Evolutionary conservation across 2,888 invertebrate species (phyloP), one percentile per base, ranked within the genome.

Genomic region (Parelbella ahira): DNA sequence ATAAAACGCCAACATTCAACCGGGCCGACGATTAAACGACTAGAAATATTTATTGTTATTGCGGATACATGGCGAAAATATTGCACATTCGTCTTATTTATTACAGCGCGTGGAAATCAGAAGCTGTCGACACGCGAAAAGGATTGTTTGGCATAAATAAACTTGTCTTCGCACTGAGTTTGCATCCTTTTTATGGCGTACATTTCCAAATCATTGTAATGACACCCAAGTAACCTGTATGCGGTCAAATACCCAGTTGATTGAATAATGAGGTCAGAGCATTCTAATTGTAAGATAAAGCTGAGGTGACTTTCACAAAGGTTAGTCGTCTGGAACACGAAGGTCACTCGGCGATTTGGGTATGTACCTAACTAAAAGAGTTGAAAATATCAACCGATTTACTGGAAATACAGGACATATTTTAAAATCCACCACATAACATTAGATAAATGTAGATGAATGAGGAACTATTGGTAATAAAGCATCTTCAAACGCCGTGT

Each of bases 31-130:
- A 32, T 32, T 15, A 70, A 81, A 79, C 68, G 66, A 68, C 66
- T 65, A 50, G 64, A 68, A 66, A 73, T 77, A 83, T 83, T 81
- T 81, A 83, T 64, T 73, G 64, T 66, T 58, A 73, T 56, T 59
- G 65, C 62, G 54, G 56, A 48, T 43, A 50, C 13, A 11, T 19
- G 32, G 47, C 45, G 23, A 41, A 36, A 32, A 44, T 27, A 38
- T 43, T 30, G 34, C 20, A 20, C 23, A 39, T 34, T 39, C 33
- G 12, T 29, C 33, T 38, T n/a, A n/a, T n/a, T n/a, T n/a, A n/a
- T n/a, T n/a, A n/a, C n/a, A n/a, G n/a, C n/a, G n/a, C n/a, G n/a
- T n/a, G n/a, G n/a, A n/a, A n/a, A n/a, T n/a, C n/a, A n/a, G n/a
- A n/a, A n/a, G n/a, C n/a, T n/a, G n/a, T n/a, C n/a, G n/a, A n/a